Evolutionary conservation across 2,888 invertebrate genomes (phyloP), one percentile per base, ranked within the genome.

Genomic region (Aspidiotus destructor): DNA sequence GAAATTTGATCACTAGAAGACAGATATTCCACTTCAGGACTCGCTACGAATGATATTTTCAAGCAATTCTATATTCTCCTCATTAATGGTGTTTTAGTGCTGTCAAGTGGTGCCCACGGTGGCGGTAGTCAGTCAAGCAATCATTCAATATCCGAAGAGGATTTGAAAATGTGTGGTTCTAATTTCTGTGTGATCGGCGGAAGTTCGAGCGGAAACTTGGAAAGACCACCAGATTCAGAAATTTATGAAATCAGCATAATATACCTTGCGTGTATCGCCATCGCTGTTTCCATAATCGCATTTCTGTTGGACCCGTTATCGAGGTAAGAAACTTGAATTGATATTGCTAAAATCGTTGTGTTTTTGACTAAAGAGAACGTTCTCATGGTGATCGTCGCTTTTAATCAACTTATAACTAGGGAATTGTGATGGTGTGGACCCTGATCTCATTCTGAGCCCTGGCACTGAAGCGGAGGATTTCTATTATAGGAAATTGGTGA

Each of bases 241-340:
- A 89, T 94, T 75, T 92, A 89, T 77, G 88, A 88, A 77, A 89
- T 95, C 76, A 87, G 89, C 64, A 85, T 88, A 73, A 92, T 95
- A 74, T 96, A 95, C 77, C 81, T 95, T 71, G 85, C 86, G 0
- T 95, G 93, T 77, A 90, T 94, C 41, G 77, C 91, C 61, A 82
- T 88, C 10, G 95, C 95, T 3, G 89, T 92, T 2, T 80, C 89
- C 71, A 86, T 96, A 76, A 88, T 97, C 68, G 88, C 89, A 6
- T 76, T 93, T 48, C 85, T 95, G 72, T 86, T 98, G 63, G 96
- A 97, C 80, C 92, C 93, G 3, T 82, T 95, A 5, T 89, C 90
- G 73, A 87, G 91, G 86, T 91, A 79, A 78, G 79, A 73, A 42
- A 53, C 61, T 17, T 41, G 57, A 10, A 53, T 57, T 64, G n/a